phyloP scores from a whole-genome alignment of 2,113 vertebrate species.

The Danionella cerebrum region DNA sequence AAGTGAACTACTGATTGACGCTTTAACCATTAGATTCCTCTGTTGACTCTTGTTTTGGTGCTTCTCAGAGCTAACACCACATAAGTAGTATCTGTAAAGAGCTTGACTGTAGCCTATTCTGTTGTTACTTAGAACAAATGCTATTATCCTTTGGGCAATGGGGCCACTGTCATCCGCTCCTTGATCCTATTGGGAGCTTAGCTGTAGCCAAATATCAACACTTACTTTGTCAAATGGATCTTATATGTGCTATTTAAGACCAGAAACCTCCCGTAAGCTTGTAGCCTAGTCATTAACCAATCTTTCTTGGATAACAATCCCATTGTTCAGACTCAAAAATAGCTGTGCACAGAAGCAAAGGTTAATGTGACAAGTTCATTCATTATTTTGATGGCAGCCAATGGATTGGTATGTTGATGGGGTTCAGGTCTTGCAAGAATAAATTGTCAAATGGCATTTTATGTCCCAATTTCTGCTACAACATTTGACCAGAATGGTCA shows the following conservation, averaged over 20 bases:
- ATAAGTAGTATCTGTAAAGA: not conserved
- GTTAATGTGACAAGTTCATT: not conserved
- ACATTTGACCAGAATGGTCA: too few relatives aligned
- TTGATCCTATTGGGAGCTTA: constrained; percentile 20
- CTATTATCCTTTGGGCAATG: not conserved
- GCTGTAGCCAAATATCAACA: constrained; percentile 1
- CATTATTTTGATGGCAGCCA: too few relatives aligned
- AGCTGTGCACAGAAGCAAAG: not conserved
- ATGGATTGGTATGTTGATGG: too few relatives aligned
- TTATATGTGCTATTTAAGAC: not conserved
- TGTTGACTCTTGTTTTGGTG: not conserved
- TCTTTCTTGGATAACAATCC: not conserved
- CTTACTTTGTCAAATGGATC: not conserved
- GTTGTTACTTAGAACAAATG: constrained; percentile 3
- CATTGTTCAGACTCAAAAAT: not conserved
- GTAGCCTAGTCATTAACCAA: not conserved
- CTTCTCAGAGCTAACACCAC: not conserved
- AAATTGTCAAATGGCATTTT: too few relatives aligned
- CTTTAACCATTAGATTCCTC: not conserved
- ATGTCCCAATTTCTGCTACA: too few relatives aligned
- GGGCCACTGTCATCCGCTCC: not conserved
- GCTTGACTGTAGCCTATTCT: not conserved
- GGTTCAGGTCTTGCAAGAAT: too few relatives aligned
- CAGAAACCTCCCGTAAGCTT: constrained; percentile 13
- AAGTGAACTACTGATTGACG: not conserved